Base-by-base conservation (phyloP, 2,797 vertebrate species). In the Alca torda region DNA sequence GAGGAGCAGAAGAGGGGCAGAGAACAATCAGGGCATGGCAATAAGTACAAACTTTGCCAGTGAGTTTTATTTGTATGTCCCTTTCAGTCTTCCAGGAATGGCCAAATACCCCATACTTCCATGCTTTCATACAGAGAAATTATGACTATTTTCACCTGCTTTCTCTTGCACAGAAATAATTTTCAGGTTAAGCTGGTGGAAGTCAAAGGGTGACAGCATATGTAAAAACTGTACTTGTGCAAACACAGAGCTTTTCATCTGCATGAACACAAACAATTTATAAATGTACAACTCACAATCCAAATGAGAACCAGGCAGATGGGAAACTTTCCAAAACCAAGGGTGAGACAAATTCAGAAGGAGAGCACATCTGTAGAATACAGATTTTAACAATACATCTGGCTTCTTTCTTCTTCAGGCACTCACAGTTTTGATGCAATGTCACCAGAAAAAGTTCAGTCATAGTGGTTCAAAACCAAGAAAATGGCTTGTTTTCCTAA, bases 391-490 rank as follows among this genome's bases (percentile, higher is more conserved):
- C 11, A 56, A 45, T 45, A 45, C 4, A 31, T 46, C 26, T 31
- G 6, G 2, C 15, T 65, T 61, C 75, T 57, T 74, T 17, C 9
- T 80, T 60, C 45, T 76, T 81, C 30, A 64, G 46, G 8, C 16
- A 31, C 9, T 35, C 39, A 19, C 5, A 48, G 5, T 50, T 90
- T 69, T 77, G 31, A 81, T 41, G 25, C 91, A 77, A 80, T 25
- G 2, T 46, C 39, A 69, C 24, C 23, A 70, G 68, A 81, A 67
- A 9, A 25, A 20, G 4, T 30, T 85, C 31, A 53, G 8, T 48
- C 60, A 61, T 6, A 64, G 16, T 8, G 2, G 5, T 54, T 86
- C 0, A 0, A 28, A 57, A 78, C 3, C 6, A 94, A 39, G 0
- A 48, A 83, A 79, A 79, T 31, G 1, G 50, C 31, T 57, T 50